Evolutionary conservation across 2,113 vertebrate genomes (phyloP).

Genomic region (Pangasianodon gigas): DNA sequence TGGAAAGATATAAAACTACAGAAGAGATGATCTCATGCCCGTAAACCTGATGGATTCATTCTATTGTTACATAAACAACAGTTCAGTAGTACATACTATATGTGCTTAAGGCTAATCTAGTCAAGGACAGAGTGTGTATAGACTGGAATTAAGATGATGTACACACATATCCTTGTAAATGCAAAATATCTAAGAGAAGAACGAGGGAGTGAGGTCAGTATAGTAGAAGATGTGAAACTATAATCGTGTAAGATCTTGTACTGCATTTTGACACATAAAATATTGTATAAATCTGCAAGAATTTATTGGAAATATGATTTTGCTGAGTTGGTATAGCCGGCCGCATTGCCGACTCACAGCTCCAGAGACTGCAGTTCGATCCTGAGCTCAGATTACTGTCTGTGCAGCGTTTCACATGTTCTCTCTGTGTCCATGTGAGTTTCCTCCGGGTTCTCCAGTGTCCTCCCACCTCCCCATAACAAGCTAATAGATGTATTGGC

Average conservation of each 20-base stretch:
- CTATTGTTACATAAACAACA: neutral
- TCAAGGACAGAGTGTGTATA: neutral
- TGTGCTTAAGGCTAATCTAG: constrained; percentile 6
- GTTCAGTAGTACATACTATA: neutral
- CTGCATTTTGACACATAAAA: neutral
- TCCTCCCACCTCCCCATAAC: neutral
- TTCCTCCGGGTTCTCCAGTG: neutral
- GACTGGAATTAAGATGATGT: neutral
- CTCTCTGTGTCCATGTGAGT: neutral
- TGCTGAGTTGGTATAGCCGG: neutral
- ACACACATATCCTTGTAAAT: neutral
- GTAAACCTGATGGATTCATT: constrained; percentile 8
- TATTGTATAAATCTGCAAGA: neutral
- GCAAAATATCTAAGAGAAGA: neutral
- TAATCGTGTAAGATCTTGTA: neutral
- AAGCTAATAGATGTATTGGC: neutral
- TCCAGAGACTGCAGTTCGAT: neutral
- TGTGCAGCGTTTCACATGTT: neutral
- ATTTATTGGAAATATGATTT: neutral
- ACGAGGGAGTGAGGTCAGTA: neutral
- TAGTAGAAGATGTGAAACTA: neutral
- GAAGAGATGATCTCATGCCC: neutral
- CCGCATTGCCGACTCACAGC: neutral
- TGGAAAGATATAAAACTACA: constrained; percentile 30
- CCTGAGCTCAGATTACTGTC: neutral